Conservation (phyloP, 64 coral and sea anemone genomes). For the Stylophora pistillata region DNA sequence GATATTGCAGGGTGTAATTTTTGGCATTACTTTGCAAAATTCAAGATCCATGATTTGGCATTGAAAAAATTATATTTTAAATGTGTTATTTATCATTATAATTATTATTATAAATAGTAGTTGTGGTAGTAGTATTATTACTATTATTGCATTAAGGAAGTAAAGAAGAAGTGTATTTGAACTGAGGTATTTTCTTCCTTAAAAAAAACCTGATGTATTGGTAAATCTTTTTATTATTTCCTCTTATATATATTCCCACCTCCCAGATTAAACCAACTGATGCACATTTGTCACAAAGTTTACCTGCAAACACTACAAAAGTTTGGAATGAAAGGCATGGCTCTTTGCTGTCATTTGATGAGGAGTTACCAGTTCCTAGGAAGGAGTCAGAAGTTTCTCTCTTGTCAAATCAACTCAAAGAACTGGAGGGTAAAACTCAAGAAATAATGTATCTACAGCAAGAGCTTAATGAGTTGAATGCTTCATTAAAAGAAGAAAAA, state of each 20-base stretch:
- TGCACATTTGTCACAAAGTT: slow-evolving; percentile 22
- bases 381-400: slow-evolving; percentile 84
- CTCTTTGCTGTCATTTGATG: slow-evolving; percentile 87
- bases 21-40: no score
- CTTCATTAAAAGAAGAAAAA: slow-evolving; percentile 92
- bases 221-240: no score
- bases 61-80: no score
- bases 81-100: no score
- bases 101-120: no score
- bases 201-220: no score
- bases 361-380: slow-evolving; percentile 38
- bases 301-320: slow-evolving; percentile 36
- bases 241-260: not conserved
- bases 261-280: not conserved
- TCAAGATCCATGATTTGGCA: no score
- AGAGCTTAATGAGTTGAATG: slow-evolving; percentile 97
- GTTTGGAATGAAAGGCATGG: slow-evolving; percentile 70
- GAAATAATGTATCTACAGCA: slow-evolving; percentile 90
- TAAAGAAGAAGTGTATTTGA: no score
- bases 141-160: no score
- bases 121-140: no score
- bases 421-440: slow-evolving; percentile 93
- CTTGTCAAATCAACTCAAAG: slow-evolving; percentile 75
- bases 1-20: no score
- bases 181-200: no score